phyloP scores from a whole-genome alignment of 2,113 vertebrate species.

The Malaclemys terrapin region DNA sequence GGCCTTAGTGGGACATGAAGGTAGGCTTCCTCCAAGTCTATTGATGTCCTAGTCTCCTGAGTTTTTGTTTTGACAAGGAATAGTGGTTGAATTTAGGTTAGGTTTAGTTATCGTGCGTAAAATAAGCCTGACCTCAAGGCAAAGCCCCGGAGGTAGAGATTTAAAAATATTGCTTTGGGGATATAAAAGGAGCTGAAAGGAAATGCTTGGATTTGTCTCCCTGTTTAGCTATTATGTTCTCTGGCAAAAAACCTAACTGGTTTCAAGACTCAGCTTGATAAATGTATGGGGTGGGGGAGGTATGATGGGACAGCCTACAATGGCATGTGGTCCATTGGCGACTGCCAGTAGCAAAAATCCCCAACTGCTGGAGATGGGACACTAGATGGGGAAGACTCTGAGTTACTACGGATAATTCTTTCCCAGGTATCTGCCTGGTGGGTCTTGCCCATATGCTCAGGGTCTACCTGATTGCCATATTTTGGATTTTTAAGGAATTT shows the following conservation, averaged over 20 bases:
- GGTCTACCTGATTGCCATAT: too few species aligned
- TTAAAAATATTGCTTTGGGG: background rate
- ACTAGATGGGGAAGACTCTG: too few species aligned
- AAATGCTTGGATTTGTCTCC: background rate
- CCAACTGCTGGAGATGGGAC: too few species aligned
- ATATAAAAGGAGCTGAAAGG: background rate
- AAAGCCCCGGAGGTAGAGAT: background rate
- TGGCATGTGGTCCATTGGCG: too few species aligned
- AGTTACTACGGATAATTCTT: too few species aligned
- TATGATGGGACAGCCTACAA: too few species aligned
- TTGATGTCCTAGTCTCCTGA: background rate
- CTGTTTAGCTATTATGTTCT: background rate
- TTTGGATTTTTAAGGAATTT: too few species aligned
- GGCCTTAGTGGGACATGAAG: background rate
- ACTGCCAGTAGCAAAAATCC: too few species aligned
- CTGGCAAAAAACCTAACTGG: background rate
- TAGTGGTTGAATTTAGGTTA: background rate
- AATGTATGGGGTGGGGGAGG: too few species aligned
- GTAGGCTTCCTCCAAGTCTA: background rate
- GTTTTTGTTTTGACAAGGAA: background rate
- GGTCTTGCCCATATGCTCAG: too few species aligned
- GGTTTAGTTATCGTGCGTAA: background rate
- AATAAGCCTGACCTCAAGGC: background rate
- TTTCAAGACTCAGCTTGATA: too few species aligned
- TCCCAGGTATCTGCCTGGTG: too few species aligned